phyloP scores from a whole-genome alignment of 2,113 vertebrate genomes.

The Serilophus lunatus region DNA sequence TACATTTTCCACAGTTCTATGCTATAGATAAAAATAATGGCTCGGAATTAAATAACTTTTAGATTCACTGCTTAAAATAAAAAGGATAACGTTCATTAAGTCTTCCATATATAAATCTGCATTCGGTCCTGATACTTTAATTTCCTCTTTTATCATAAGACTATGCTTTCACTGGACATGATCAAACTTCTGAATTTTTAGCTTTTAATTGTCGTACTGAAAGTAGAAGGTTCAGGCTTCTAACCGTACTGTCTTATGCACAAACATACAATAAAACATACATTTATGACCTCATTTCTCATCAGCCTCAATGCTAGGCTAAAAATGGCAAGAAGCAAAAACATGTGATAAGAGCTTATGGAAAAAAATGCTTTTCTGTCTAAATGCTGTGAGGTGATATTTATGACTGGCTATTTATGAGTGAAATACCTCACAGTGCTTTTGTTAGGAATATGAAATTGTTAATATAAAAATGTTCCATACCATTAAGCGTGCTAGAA shows the following conservation, averaged over 20 bases:
- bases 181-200: neutral
- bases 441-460: constrained; percentile 55
- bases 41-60: neutral
- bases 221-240: neutral
- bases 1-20: neutral
- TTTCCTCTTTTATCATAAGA: neutral
- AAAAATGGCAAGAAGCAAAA: neutral
- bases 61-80: neutral
- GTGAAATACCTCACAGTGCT: constrained; percentile 38
- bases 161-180: neutral
- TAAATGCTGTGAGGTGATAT: constrained; percentile 39
- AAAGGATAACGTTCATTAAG: neutral
- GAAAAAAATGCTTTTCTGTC: neutral
- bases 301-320: neutral
- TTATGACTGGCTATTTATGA: constrained; percentile 41
- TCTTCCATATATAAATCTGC: neutral
- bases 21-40: neutral
- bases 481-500: constrained; percentile 44
- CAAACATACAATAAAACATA: neutral
- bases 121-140: neutral
- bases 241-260: neutral
- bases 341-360: neutral
- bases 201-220: neutral
- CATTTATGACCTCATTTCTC: neutral
- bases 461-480: constrained; percentile 56